Conservation (phyloP, 2,113 vertebrate species). For the Oreotrochilus melanogaster region DNA sequence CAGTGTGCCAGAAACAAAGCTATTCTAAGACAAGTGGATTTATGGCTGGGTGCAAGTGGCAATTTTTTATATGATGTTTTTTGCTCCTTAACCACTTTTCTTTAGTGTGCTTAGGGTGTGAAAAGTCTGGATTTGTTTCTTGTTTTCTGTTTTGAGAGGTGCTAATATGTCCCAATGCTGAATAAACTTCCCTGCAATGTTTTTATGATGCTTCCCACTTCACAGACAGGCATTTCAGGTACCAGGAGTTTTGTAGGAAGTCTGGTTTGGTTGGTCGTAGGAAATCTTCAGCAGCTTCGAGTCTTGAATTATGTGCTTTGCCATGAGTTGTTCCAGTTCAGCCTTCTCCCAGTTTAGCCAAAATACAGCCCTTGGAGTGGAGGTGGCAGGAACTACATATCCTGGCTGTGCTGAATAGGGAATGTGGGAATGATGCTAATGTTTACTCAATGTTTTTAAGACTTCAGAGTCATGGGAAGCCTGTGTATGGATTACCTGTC, state of each 20-base stretch:
- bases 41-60: background rate
- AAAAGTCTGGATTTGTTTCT: background rate
- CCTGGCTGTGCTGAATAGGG: background rate
- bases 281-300: background rate
- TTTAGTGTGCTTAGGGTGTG: background rate
- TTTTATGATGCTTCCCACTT: background rate
- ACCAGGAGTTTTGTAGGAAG: background rate
- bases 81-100: background rate
- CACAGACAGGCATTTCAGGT: background rate
- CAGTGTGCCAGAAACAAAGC: background rate
- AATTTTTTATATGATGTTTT: background rate
- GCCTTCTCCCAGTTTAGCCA: background rate
- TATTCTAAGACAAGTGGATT: background rate
- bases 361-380: background rate
- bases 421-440: background rate
- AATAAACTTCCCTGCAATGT: background rate
- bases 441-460: background rate
- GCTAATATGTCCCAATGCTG: background rate
- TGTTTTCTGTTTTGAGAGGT: conserved; percentile 8
- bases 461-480: background rate
- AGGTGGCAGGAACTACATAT: background rate
- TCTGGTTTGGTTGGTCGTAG: background rate
- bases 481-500: background rate
- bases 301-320: background rate
- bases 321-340: background rate